phyloP scores from a whole-genome alignment of 2,797 vertebrate species.

The Apodemus agrarius region DNA sequence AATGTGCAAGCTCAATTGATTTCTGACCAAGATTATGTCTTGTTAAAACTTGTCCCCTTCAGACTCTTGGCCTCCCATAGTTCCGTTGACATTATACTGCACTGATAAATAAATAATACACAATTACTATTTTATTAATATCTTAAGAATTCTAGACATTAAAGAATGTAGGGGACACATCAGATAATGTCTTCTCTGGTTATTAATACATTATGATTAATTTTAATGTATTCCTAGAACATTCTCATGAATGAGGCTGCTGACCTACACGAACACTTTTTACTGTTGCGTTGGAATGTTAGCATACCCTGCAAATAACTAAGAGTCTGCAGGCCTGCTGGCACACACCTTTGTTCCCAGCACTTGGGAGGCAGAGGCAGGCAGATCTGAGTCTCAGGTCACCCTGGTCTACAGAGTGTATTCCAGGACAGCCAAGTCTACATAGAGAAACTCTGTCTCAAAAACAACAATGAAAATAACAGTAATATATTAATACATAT shows the following conservation, averaged over 20 bases:
- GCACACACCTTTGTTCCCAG: not conserved
- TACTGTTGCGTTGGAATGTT: not conserved
- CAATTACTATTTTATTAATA: not conserved
- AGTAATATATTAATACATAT: not conserved
- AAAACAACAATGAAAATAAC: not conserved
- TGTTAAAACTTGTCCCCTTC: not conserved
- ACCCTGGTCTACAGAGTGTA: not conserved
- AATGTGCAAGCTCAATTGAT: not conserved
- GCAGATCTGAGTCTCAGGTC: not conserved
- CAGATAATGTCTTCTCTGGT: not conserved
- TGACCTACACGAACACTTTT: not conserved
- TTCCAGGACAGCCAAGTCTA: not conserved
- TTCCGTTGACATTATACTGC: not conserved
- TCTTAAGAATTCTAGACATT: not conserved
- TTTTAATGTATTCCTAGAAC: conserved; percentile 29
- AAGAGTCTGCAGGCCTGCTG: not conserved
- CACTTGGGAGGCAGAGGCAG: not conserved
- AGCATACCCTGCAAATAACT: not conserved
- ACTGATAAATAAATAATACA: not conserved
- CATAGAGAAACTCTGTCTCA: not conserved
- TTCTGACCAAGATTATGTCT: not conserved
- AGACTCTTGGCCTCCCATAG: not conserved
- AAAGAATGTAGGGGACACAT: not conserved
- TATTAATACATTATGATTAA: not conserved
- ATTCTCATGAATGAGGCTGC: not conserved